Evolutionary conservation across 2,113 vertebrate species (phyloP).

Genomic region (Hiodon alosoides): DNA sequence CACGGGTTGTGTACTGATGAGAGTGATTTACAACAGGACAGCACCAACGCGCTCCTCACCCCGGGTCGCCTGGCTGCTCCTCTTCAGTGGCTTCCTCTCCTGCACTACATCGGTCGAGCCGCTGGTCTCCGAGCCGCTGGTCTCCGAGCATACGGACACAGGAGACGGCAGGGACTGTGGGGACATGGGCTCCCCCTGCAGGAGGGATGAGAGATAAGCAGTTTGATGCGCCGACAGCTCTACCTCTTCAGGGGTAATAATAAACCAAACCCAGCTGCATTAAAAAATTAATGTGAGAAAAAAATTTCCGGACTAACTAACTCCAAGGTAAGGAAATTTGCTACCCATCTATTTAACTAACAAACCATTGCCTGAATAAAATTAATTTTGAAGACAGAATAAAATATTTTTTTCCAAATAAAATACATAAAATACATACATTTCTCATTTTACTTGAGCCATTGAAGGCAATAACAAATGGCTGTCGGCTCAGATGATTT

Average conservation of each 20-base stretch:
- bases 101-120: constrained; percentile 53
- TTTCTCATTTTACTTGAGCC: no score
- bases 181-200: constrained; percentile 79
- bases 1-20: no score
- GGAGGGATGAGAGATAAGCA: not conserved
- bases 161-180: constrained; percentile 72
- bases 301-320: not conserved
- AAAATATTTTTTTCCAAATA: no score
- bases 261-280: not conserved
- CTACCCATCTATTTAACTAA: no score
- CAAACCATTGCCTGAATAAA: no score
- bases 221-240: not conserved
- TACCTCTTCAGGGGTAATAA: not conserved
- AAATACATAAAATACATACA: no score
- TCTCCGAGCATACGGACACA: constrained; percentile 74
- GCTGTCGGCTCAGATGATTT: no score
- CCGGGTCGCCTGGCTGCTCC: constrained; percentile 46
- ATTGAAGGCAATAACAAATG: no score
- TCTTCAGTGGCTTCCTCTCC: constrained; percentile 52
- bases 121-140: constrained; percentile 64
- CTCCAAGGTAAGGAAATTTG: no score
- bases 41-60: constrained; percentile 39
- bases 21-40: not conserved
- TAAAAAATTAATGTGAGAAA: not conserved
- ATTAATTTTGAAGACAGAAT: no score